Evolutionary conservation across 2,888 invertebrate species (phyloP).

Genomic region (Clanis bilineata): DNA sequence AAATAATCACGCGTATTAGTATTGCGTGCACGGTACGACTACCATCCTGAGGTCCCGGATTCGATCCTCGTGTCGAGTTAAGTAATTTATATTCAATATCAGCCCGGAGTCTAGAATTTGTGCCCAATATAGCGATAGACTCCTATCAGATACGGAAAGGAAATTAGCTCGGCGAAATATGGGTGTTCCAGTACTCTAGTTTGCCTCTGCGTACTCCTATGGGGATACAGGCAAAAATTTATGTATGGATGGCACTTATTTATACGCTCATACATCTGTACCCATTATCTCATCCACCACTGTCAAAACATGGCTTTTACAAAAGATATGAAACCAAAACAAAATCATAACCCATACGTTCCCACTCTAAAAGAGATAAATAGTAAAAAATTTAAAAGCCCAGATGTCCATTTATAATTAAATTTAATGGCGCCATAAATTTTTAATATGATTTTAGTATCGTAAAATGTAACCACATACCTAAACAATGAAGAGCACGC

Average conservation of each 20-base stretch:
- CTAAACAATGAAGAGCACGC: constrained; percentile 13
- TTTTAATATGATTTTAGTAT: constrained; percentile 12
- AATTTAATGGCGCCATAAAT: constrained; percentile 20
- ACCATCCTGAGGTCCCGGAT: too few relatives aligned
- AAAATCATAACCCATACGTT: background rate
- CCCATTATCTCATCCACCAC: background rate
- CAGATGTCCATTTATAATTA: constrained; percentile 16
- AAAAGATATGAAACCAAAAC: background rate
- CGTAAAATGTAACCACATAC: constrained; percentile 15
- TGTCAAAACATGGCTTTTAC: constrained; percentile 4
- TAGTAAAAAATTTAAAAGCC: constrained; percentile 9
- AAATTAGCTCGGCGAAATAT: too few relatives aligned
- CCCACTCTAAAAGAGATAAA: background rate
- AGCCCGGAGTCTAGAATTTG: too few relatives aligned
- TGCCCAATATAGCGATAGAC: too few relatives aligned
- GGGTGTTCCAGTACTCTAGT: too few relatives aligned
- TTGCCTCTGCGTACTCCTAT: too few relatives aligned
- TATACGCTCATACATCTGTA: background rate
- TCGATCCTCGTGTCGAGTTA: too few relatives aligned
- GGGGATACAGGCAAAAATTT: too few relatives aligned
- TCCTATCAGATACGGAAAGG: too few relatives aligned
- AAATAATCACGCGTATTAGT: too few relatives aligned
- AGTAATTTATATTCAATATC: too few relatives aligned
- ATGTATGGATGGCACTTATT: background rate
- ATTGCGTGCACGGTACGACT: too few relatives aligned